These are phyloP conservation scores for Melinaea marsaeus DNA, from an alignment of 2,888 invertebrate genomes.

Conservation along the genomic window DNA sequence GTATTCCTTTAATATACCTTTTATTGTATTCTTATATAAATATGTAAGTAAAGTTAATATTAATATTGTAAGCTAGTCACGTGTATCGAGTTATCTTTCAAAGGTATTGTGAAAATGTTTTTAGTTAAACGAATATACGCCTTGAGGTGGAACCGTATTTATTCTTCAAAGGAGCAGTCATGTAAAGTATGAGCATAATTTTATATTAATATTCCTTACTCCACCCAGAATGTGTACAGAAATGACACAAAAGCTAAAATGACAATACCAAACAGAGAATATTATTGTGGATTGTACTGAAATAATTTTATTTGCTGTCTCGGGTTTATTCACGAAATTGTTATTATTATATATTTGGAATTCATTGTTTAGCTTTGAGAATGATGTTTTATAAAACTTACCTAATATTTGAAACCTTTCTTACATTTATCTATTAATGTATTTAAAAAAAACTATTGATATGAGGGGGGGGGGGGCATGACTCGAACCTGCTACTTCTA, in stretches of 20 bases:
- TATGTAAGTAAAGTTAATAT: background rate
- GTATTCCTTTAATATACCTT: too few species aligned
- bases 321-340: background rate
- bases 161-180: conserved; percentile 26
- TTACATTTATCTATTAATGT: too few species aligned
- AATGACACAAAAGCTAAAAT: conserved; percentile 12
- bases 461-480: too few species aligned
- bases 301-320: background rate
- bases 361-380: too few species aligned
- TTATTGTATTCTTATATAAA: too few species aligned
- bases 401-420: too few species aligned
- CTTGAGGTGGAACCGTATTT: conserved; percentile 18
- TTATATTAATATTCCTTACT: conserved; percentile 22
- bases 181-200: conserved; percentile 25
- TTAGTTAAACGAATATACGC: conserved; percentile 20
- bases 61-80: background rate
- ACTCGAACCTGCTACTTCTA: too few species aligned
- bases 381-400: too few species aligned
- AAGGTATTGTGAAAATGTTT: conserved; percentile 18
- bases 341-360: background rate
- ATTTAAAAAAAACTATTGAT: too few species aligned
- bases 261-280: background rate
- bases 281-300: background rate
- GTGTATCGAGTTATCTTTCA: conserved; percentile 16
- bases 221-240: conserved; percentile 15